Percentiles rank a stretch among this genome's conserved stretches.
These are phyloP conservation scores for Myiotriccus ornatus DNA, from an alignment of 2,797 vertebrate genomes.

Conservation along the genomic window DNA sequence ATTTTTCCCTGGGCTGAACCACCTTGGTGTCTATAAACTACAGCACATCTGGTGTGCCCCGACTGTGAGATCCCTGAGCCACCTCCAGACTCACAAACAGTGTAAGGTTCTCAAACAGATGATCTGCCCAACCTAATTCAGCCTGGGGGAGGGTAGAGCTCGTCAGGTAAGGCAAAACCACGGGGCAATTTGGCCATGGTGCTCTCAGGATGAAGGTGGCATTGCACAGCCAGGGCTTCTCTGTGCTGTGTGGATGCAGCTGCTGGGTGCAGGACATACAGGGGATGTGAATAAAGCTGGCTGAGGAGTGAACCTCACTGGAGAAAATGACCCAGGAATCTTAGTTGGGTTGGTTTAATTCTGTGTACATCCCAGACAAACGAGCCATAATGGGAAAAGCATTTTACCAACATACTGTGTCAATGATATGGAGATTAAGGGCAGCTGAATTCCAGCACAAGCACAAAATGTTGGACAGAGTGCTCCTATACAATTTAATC, in stretches of 20 bases:
- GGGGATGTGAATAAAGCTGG: background rate
- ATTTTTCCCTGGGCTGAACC: background rate
- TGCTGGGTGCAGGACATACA: background rate
- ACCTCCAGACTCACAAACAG: background rate
- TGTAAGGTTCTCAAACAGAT: accelerated
- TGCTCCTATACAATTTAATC: slow-evolving; percentile 2
- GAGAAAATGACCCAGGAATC: background rate
- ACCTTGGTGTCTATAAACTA: background rate
- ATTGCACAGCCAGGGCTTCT: background rate
- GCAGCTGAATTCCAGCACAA: background rate
- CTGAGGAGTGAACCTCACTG: background rate
- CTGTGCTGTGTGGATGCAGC: background rate
- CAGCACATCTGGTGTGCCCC: background rate
- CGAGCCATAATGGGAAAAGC: background rate
- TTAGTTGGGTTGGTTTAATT: background rate
- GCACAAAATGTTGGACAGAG: background rate
- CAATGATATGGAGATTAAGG: slow-evolving; percentile 34
- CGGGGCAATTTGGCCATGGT: accelerated
- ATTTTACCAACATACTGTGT: background rate
- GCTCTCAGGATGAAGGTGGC: background rate
- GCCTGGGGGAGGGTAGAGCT: accelerated
- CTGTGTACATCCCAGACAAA: background rate
- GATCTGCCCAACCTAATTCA: accelerated
- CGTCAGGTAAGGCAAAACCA: accelerated
- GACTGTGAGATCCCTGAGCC: background rate